These are phyloP conservation scores for Lepidostoma basale DNA, from an alignment of 1,140 invertebrate species.

Conservation along the genomic window DNA sequence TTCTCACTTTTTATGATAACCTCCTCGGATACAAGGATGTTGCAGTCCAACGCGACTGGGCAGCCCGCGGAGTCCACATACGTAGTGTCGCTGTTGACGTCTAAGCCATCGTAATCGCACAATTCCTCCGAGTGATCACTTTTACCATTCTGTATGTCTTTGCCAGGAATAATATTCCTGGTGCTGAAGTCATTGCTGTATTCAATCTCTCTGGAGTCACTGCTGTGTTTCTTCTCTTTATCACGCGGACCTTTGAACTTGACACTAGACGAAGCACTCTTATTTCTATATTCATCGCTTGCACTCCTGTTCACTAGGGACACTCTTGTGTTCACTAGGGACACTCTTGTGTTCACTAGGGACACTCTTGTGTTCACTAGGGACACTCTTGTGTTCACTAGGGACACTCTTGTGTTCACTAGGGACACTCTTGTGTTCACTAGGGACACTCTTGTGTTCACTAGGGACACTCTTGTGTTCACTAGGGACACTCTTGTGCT, in stretches of 20 bases:
- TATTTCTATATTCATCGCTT: neutral
- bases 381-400: constrained; percentile 4
- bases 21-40: constrained; percentile 28
- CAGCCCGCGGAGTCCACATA: constrained; percentile 10
- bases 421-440: no score
- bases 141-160: constrained; percentile 25
- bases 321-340: no score
- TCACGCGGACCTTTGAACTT: constrained; percentile 10
- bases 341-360: no score
- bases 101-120: neutral
- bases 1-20: constrained; percentile 22
- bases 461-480: constrained; percentile 7
- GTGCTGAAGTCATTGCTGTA: neutral
- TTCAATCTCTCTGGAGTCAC: neutral
- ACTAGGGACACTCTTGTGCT: no score
- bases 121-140: neutral
- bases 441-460: no score
- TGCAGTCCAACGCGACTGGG: constrained; percentile 17
- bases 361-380: no score
- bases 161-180: constrained; percentile 14
- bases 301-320: neutral
- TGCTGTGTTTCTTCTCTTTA: constrained; percentile 2
- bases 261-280: neutral
- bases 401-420: no score
- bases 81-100: constrained; percentile 3